Evolutionary conservation across 2,797 vertebrate species (phyloP), one percentile per base, ranked within the genome.

Genomic region (Myripristis jacobus): DNA sequence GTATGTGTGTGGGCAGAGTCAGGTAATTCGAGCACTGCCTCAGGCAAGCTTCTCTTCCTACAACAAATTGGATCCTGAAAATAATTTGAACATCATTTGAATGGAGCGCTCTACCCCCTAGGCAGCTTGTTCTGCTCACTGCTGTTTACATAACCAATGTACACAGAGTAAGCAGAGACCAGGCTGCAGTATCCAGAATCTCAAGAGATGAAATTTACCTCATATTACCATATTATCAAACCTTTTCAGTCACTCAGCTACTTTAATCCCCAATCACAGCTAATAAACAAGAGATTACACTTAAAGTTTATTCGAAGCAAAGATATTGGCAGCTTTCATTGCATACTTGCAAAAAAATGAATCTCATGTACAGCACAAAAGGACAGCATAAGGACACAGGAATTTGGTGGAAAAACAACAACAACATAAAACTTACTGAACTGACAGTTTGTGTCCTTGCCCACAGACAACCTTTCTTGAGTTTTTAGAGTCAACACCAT

Each of bases 1-100:
- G 43, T 29, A 24, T 58, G 24, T 46, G 50, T 41, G 34, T 18
- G 13, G 53, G 22, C 12, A 13, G 22, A 13, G 5, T 25, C 22
- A 68, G 60, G 65, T 59, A n/a, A 70, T 60, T 51, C 71, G 18
- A 71, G 65, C 24, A 46, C 11, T 27, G 18, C n/a, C 18, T 62
- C 67, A 67, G 67, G 58, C 61, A 75, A 59, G 54, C 27, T 78
- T 64, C 44, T 75, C 1, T 55, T 48, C 25, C 52, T 64, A 46
- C 62, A 75, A 46, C 25, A 64, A 50, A 38, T 46, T 67, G 68
- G 19, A 9, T 51, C 67, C 58, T 61, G 53, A 66, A 68, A 65
- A 58, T 25, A 0, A 25, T 64, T 70, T 47, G 27, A 51, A 66
- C 31, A 66, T 60, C 53, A 65, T 34, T 7, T 73, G 29, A 67